Evolutionary conservation across 2,113 vertebrate species (phyloP).

Genomic region (Poeciliopsis prolifica): DNA sequence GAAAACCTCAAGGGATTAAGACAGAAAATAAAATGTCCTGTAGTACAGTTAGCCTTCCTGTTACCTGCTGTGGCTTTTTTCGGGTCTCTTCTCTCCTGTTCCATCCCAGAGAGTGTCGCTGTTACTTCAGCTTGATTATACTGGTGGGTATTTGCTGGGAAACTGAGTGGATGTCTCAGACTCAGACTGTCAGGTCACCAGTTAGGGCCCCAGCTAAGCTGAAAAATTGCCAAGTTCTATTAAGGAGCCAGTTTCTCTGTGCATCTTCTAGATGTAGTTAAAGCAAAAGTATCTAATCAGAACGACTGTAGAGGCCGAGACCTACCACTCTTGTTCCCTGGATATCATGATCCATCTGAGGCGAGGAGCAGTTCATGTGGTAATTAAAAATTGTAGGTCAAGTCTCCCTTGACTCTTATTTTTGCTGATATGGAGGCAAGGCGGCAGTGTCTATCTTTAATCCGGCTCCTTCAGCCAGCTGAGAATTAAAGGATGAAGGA

Average conservation of each 20-base stretch:
- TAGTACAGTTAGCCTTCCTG: no score
- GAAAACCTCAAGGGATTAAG: no score
- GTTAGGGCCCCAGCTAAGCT: neutral
- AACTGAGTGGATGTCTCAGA: no score
- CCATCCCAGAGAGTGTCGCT: no score
- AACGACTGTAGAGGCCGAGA: slow-evolving; percentile 74
- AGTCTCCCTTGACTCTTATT: slow-evolving; percentile 89
- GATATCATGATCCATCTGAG: slow-evolving; percentile 83
- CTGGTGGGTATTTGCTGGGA: no score
- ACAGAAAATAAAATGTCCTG: no score
- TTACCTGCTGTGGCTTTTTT: no score
- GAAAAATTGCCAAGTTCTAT: neutral
- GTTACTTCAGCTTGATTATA: no score
- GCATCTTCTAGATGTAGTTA: neutral
- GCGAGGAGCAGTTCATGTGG: slow-evolving; percentile 93
- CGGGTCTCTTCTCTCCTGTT: no score
- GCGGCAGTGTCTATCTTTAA: slow-evolving; percentile 83
- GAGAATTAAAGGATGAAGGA: slow-evolving; percentile 95
- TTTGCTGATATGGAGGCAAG: slow-evolving; percentile 85
- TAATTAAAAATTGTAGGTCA: slow-evolving; percentile 99
- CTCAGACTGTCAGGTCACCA: neutral
- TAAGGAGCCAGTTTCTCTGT: neutral
- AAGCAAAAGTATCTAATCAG: slow-evolving; percentile 40
- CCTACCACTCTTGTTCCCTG: slow-evolving; percentile 72
- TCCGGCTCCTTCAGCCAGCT: slow-evolving; percentile 79